Evolutionary conservation across 1,140 invertebrate species (phyloP), one percentile per base, ranked within the genome.

Genomic region (Halyomorpha halys): DNA sequence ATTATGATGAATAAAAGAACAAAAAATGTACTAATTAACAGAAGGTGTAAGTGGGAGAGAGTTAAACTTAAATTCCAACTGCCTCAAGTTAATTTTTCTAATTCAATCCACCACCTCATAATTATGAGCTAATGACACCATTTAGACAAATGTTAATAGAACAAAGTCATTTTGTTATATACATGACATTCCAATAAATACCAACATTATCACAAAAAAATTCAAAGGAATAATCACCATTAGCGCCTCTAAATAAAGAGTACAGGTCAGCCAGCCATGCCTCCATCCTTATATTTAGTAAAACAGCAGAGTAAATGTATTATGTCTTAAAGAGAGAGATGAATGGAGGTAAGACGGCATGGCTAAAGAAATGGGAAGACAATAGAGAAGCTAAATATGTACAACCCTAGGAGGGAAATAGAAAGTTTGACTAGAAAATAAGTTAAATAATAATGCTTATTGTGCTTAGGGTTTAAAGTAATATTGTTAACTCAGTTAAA

Each of bases 121-220:
- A 56, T 25, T 25, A 56, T 14, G 53, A 56, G 23, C 23, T 56
- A 49, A 49, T 49, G n/a, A 19, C 47, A 19, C 47, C 47, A 49
- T 25, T 5, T 56, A 23, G 6, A 56, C 23, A 56, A 56, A 11
- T 39, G 34, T 39, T 39, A 6, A 39, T 39, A 39, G 34, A 39
- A 39, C 34, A 39, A 39, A 39, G 6, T 39, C 34, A 39, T 39
- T 39, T 39, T 39, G 34, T 39, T 39, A 39, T 39, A 39, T 39
- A 39, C 34, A 39, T 13, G 23, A 23, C 15, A 15, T 16, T 56
- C 4, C 23, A 25, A 49, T 23, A 23, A 56, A 23, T 56, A 56
- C 18, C 53, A 56, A 56, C 23, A 25, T 56, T 56, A 56, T 56
- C 53, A 56, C 53, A 25, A 56, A 56, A 56, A 19, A 56, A 39